phyloP scores from a whole-genome alignment of 2,797 vertebrate species.

The Eospalax fontanierii region DNA sequence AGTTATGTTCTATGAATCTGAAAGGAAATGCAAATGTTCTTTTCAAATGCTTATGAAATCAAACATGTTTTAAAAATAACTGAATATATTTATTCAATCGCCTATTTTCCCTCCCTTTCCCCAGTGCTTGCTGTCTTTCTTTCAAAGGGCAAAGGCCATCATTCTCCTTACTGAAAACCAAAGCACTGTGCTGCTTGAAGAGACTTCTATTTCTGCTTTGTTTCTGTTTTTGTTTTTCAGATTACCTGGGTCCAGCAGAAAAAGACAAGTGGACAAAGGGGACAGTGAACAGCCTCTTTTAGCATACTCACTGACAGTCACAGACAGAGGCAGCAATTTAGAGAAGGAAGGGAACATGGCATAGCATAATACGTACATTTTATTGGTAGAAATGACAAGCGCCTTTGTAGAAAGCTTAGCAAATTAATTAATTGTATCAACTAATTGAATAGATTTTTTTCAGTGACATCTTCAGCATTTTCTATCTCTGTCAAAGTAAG shows the following conservation, averaged over 20 bases:
- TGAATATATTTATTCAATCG: constrained; percentile 32
- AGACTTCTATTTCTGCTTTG: background rate
- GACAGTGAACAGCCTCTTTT: constrained; percentile 34
- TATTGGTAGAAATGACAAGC: constrained; percentile 9
- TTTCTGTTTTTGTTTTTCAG: background rate
- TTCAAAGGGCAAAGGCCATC: constrained; percentile 28
- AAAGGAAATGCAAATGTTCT: constrained; percentile 52
- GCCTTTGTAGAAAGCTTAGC: constrained; percentile 4
- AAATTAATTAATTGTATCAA: constrained; percentile 60
- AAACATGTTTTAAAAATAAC: constrained; percentile 36
- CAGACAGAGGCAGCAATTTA: background rate
- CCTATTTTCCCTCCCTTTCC: background rate
- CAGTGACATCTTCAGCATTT: constrained; percentile 7
- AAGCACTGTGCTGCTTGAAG: background rate
- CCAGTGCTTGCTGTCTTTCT: constrained; percentile 21
- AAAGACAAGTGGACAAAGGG: constrained; percentile 10
- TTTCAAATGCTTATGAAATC: constrained; percentile 67
- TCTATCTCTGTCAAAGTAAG: constrained; percentile 1
- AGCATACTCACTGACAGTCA: constrained; percentile 31
- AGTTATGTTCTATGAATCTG: constrained; percentile 18
- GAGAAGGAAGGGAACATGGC: too few species aligned
- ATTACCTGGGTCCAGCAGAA: background rate
- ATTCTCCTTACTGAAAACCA: constrained; percentile 30
- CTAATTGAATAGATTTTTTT: constrained; percentile 35
- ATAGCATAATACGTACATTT: background rate